These are phyloP conservation scores for Phorcus lineatus DNA, from an alignment of 2,888 invertebrate genomes.

Conservation along the genomic window DNA sequence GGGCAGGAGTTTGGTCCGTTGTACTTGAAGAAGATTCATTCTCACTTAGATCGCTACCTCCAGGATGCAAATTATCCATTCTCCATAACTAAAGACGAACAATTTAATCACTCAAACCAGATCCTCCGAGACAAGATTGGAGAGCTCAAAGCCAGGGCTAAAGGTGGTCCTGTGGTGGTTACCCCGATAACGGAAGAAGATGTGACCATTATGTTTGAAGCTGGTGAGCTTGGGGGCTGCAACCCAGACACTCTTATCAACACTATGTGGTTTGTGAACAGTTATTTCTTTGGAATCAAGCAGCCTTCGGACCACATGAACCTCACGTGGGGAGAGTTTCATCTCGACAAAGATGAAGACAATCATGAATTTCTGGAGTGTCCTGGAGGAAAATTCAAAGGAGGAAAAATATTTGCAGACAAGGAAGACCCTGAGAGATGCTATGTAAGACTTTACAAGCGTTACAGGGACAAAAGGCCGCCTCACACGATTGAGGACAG, in stretches of 20 bases:
- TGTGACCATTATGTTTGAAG: slow-evolving; percentile 9
- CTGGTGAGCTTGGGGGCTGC: not conserved
- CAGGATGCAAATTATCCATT: slow-evolving; percentile 14
- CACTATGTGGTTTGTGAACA: slow-evolving; percentile 27
- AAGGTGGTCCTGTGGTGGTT: not conserved
- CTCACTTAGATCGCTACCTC: not conserved
- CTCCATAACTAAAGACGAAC: slow-evolving; percentile 13
- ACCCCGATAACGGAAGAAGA: slow-evolving; percentile 5
- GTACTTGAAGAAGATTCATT: slow-evolving; percentile 22
- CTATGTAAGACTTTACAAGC: slow-evolving; percentile 18
- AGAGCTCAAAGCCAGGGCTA: not conserved
- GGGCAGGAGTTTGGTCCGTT: slow-evolving; percentile 10
- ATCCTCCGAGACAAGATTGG: not conserved
- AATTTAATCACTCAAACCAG: slow-evolving; percentile 2
- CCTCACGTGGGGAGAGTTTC: slow-evolving; percentile 10
- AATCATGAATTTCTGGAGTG: not conserved
- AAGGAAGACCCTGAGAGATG: not conserved
- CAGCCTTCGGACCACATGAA: not conserved
- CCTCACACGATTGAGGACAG: not conserved
- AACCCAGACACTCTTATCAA: slow-evolving; percentile 22
- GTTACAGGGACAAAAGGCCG: not conserved
- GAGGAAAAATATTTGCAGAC: not conserved
- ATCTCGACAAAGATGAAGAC: not conserved
- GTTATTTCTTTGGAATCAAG: slow-evolving; percentile 16
- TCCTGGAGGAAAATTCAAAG: not conserved